Conservation (phyloP, 1,140 invertebrate species). For the Drosophila burlai region DNA sequence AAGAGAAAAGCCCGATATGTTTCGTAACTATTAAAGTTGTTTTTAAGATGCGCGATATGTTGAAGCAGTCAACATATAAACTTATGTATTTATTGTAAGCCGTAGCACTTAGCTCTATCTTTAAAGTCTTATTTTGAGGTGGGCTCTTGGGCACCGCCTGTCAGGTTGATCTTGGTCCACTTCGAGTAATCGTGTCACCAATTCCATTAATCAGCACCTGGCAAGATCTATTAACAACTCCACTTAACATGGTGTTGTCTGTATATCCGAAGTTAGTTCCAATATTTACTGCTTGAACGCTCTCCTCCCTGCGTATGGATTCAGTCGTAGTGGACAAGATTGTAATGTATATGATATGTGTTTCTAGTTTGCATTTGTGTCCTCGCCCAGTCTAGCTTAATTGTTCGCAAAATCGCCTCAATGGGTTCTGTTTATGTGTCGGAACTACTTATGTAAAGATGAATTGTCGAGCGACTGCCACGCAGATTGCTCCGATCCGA, state of each 20-base stretch:
- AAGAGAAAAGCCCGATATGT: constrained; percentile 32
- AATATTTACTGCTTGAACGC: constrained; percentile 26
- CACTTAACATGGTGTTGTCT: constrained; percentile 2
- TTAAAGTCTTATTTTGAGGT: constrained; percentile 54
- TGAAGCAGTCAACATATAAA: constrained; percentile 57
- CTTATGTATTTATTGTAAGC: constrained; percentile 72
- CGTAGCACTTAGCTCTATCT: constrained; percentile 68
- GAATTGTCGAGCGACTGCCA: constrained; percentile 34
- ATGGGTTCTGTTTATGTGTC: constrained; percentile 47
- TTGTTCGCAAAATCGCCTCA: constrained; percentile 14
- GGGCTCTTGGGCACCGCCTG: constrained; percentile 11
- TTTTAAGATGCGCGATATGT: constrained; percentile 56
- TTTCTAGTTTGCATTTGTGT: constrained; percentile 72
- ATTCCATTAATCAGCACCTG: constrained; percentile 27
- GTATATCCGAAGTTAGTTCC: constrained; percentile 4
- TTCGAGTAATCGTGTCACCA: constrained; percentile 17
- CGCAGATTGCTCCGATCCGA: constrained; percentile 21
- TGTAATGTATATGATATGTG: constrained; percentile 60
- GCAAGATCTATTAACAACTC: constrained; percentile 6
- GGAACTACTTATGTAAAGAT: constrained; percentile 42
- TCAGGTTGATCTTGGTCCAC: constrained; percentile 45
- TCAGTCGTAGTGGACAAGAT: constrained; percentile 18
- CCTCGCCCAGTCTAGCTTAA: constrained; percentile 49
- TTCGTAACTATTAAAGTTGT: constrained; percentile 44
- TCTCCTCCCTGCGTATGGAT: constrained; percentile 1